Percentiles rank a stretch among this genome's conserved stretches.
Conservation (phyloP, 2,113 vertebrate genomes). For the Phrynocephalus versicolor region DNA sequence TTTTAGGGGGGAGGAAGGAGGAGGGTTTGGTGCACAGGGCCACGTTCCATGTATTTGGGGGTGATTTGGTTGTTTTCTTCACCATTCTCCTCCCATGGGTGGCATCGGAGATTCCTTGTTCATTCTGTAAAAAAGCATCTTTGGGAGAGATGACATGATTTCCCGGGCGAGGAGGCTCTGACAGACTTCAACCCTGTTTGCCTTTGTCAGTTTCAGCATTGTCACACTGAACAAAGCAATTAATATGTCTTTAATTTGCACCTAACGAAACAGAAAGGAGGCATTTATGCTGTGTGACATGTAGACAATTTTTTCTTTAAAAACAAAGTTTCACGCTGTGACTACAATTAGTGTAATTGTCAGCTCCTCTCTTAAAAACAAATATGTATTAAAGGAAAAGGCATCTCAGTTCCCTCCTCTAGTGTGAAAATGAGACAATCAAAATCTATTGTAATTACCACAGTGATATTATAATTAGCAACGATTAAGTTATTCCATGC, state of each 20-base stretch:
- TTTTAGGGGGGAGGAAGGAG: no score
- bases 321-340: conserved; percentile 89
- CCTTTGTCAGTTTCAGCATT: conserved; percentile 59
- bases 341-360: conserved; percentile 93
- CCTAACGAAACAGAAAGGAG: conserved; percentile 77
- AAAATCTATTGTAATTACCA: conserved; percentile 98
- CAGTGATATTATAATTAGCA: conserved; percentile 97
- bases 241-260: conserved; percentile 84
- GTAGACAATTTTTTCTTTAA: conserved; percentile 78
- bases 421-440: conserved; percentile 95
- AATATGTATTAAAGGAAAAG: conserved; percentile 90
- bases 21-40: neutral
- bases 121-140: conserved; percentile 12
- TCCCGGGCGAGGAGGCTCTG: conserved; percentile 40
- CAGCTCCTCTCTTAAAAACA: conserved; percentile 91
- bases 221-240: conserved; percentile 77
- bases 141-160: conserved; percentile 23
- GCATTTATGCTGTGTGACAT: conserved; percentile 76
- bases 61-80: neutral
- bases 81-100: neutral
- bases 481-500: conserved; percentile 92
- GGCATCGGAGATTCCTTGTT: neutral
- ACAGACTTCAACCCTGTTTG: conserved; percentile 49
- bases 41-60: neutral
- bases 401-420: conserved; percentile 85